Percentiles rank a stretch among this genome's conserved stretches.
These are phyloP conservation scores for Hermaeophaga mercurialis DNA, from an alignment of 2,888 invertebrate species.

Conservation along the genomic window DNA sequence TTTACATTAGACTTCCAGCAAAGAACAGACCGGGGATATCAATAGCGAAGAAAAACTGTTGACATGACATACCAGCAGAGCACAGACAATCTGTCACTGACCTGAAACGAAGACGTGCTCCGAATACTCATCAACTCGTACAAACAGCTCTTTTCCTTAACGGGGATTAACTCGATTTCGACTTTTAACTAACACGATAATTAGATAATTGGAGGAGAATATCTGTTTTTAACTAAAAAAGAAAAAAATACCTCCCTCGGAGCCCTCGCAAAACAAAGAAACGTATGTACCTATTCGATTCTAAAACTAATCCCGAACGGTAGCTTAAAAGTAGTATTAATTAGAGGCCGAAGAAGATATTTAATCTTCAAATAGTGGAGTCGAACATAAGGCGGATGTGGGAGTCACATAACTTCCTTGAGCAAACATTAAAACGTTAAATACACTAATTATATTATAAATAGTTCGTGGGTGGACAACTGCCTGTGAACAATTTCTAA, in stretches of 20 bases:
- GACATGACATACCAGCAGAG: constrained; percentile 49
- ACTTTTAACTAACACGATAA: too few relatives aligned
- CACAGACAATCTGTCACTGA: constrained; percentile 53
- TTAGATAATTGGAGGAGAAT: too few relatives aligned
- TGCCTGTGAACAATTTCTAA: constrained; percentile 35
- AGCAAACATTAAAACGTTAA: constrained; percentile 32
- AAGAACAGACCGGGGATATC: constrained; percentile 37
- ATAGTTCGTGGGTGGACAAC: constrained; percentile 34
- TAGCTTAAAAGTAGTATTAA: constrained; percentile 9
- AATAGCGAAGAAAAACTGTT: constrained; percentile 43
- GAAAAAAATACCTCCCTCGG: too few relatives aligned
- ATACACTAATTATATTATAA: constrained; percentile 35
- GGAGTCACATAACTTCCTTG: constrained; percentile 35
- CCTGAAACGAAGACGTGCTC: constrained; percentile 50
- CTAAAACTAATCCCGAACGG: too few relatives aligned
- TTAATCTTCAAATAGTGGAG: neutral
- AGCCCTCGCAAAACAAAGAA: too few relatives aligned
- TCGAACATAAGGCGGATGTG: constrained; percentile 23
- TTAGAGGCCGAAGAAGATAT: constrained; percentile 8
- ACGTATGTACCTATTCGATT: too few relatives aligned
- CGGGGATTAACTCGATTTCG: too few relatives aligned
- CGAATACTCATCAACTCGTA: constrained; percentile 38
- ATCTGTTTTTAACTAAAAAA: too few relatives aligned
- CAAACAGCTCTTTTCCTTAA: constrained; percentile 9
- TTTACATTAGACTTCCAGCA: constrained; percentile 44